Base-by-base conservation (phyloP, 1,140 invertebrate species). In the Anastrepha ludens region DNA sequence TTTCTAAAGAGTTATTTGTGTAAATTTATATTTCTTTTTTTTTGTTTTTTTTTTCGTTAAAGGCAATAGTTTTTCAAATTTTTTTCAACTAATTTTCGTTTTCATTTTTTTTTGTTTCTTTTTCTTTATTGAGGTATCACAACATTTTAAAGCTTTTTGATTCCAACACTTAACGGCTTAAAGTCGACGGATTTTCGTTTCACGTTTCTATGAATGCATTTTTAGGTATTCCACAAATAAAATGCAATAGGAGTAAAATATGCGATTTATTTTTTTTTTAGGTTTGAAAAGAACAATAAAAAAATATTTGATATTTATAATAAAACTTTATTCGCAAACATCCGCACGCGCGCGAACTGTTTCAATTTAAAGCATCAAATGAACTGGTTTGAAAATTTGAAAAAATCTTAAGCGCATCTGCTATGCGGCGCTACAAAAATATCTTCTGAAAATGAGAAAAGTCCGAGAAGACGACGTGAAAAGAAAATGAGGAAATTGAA, bases 301-400 rank as follows among this genome's bases (percentile, higher is more conserved):
- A 55, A 55, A 55, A 13, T 78, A 55, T 81, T 13, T 81, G 11
- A 55, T 29, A 17, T 20, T 81, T 55, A 9, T 55, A 58, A n/a
- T 58, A 50, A 55, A 55, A 81, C 44, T 81, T 81, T 55, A 55
- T 55, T 81, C 20, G 44, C 44, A 81, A 81, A 81, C 74, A 9
- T 55, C 74, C 74, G 74, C 74, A 20, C 74, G 74, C 47, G n/a
- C 74, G n/a, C 74, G 44, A 55, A 81, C 74, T 81, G 74, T 81
- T 81, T 81, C 74, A 81, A 81, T 58, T 81, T 81, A 81, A 81
- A 81, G 74, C 47, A 81, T 41, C 17, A 81, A 81, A 81, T 41
- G 74, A 81, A 81, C 74, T 81, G 74, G 20, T 67, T 55, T 8
- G 74, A 17, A 55, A 81, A 55, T 81, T 81, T 55, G 50, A 20